Base-by-base conservation (phyloP, 1,140 invertebrate species). In the Macrostomum lignano region DNA sequence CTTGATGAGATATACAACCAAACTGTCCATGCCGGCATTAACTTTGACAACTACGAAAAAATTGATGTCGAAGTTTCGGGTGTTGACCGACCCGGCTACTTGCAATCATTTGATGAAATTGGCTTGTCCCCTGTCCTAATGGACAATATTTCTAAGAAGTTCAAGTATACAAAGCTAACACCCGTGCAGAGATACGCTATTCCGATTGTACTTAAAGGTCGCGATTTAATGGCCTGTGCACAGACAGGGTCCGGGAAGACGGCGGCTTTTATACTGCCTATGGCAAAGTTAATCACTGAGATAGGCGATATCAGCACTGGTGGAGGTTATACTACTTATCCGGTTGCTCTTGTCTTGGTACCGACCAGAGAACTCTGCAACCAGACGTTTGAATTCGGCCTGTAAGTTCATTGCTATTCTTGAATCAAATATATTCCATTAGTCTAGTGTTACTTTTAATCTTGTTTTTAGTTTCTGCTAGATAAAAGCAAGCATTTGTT, bases 11-110 rank as follows among this genome's bases (percentile, higher is more conserved):
- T n/a, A n/a, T n/a, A n/a, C n/a, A n/a, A n/a, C n/a, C n/a, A n/a
- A n/a, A n/a, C n/a, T n/a, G 42, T 72, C 38, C 84, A 82, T 54
- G 88, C 81, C 44, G 88, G 88, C 36, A 77, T 79, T 5, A 84
- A 91, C 51, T 88, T 91, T 50, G 64, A 69, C 21, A 74, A 77
- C 41, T 82, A 77, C 45, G 69, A 79, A 35, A 55, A 67, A 2
- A 79, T 86, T 41, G 65, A 69, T 33, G 71, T 81, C 0, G 69
- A 74, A 44, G 72, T 79, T 33, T 45, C 47, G 31, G 66, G 63
- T 33, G 73, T 73, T 9, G 65, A 72, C 49, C 46, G 65, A 3
- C 69, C 72, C 0, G 24, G 29, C 11, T 3, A 14, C 15, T 15
- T 33, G 3, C 14, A 19, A 2, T 60, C 45, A 17, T 93, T 93